phyloP scores from a whole-genome alignment of 2,797 vertebrate species.

The Limnodromus scolopaceus region DNA sequence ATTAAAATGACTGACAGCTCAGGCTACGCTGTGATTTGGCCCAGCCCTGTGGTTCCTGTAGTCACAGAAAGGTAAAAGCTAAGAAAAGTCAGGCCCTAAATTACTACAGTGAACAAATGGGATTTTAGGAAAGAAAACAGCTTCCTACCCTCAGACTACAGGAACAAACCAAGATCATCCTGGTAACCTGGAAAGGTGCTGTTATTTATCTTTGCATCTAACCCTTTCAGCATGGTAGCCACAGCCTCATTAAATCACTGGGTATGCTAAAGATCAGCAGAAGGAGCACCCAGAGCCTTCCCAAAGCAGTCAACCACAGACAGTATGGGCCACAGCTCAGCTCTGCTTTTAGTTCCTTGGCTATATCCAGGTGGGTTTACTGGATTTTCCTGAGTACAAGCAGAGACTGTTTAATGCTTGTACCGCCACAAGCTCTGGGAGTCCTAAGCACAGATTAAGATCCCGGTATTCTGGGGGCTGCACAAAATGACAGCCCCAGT shows the following conservation, averaged over 20 bases:
- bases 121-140: not conserved
- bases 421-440: not conserved
- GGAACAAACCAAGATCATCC: not conserved
- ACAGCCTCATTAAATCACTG: not conserved
- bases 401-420: not conserved
- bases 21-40: not conserved
- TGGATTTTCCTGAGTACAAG: not conserved
- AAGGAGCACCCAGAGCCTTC: not conserved
- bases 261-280: not conserved
- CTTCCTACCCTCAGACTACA: not conserved
- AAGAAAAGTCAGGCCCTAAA: not conserved
- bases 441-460: not conserved
- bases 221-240: not conserved
- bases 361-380: not conserved
- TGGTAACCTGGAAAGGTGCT: not conserved
- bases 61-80: not conserved
- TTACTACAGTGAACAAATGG: not conserved
- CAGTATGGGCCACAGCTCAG: not conserved
- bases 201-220: not conserved
- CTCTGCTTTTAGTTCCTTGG: too few species aligned
- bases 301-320: not conserved
- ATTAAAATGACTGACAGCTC: constrained; percentile 55
- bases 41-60: not conserved
- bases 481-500: not conserved
- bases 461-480: not conserved